phyloP scores from a whole-genome alignment of 1,140 invertebrate species.

The Drosophila orosa region DNA sequence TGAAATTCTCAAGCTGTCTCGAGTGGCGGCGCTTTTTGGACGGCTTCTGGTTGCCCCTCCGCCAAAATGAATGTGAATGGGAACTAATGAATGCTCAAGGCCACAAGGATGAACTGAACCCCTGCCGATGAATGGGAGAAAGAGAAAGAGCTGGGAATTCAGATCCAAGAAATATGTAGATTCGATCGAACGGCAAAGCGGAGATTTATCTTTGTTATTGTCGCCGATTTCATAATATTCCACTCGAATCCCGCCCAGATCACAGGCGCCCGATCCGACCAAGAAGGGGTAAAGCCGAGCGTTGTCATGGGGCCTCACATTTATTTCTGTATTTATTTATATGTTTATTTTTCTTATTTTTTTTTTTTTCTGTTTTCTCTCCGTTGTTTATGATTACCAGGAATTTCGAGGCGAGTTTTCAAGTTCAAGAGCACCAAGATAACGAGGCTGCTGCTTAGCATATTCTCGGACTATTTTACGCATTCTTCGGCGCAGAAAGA shows the following conservation, averaged over 20 bases:
- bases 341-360: slow-evolving; percentile 31
- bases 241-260: slow-evolving; percentile 49
- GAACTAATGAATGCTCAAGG: slow-evolving; percentile 70
- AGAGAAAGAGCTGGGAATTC: background rate
- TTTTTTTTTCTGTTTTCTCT: slow-evolving; percentile 32
- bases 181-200: background rate
- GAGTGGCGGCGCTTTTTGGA: slow-evolving; percentile 40
- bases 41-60: slow-evolving; percentile 6
- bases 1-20: slow-evolving; percentile 62
- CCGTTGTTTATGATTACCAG: slow-evolving; percentile 64
- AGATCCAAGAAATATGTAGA: slow-evolving; percentile 13
- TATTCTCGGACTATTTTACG: slow-evolving; percentile 44
- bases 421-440: slow-evolving; percentile 68
- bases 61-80: slow-evolving; percentile 29
- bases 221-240: slow-evolving; percentile 71
- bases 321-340: slow-evolving; percentile 39
- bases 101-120: slow-evolving; percentile 74
- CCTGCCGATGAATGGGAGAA: slow-evolving; percentile 10
- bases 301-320: slow-evolving; percentile 49
- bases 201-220: slow-evolving; percentile 76
- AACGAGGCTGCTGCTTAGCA: slow-evolving; percentile 35
- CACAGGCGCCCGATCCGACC: slow-evolving; percentile 12
- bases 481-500: slow-evolving; percentile 60
- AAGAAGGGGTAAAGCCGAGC: background rate
- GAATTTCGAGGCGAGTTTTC: slow-evolving; percentile 63